Conservation (phyloP, 2,888 invertebrate genomes). For the Ommatoiulus sabulosus region DNA sequence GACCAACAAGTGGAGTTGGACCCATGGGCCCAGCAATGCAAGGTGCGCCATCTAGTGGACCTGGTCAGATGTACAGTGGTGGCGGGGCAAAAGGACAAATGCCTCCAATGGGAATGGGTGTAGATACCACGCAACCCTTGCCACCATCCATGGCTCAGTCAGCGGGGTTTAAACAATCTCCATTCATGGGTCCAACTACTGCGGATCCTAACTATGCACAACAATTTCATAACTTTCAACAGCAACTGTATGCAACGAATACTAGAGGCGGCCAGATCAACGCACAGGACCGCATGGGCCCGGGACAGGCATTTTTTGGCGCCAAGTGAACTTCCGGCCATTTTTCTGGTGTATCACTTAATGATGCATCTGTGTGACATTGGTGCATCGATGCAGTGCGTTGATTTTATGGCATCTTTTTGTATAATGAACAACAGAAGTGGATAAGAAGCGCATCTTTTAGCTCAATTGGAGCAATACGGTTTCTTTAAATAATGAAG, state of each 20-base stretch:
- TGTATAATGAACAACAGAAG: conserved; percentile 39
- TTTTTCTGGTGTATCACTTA: conserved; percentile 15
- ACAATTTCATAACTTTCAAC: conserved; percentile 96
- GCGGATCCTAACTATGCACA: conserved; percentile 93
- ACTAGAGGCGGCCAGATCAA: conserved; percentile 71
- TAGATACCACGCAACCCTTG: conserved; percentile 62
- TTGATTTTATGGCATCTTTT: conserved; percentile 4
- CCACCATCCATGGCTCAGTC: conserved; percentile 62
- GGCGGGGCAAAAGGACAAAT: conserved; percentile 58
- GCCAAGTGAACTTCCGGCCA: conserved; percentile 62
- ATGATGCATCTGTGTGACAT: neutral
- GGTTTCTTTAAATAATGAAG: conserved; percentile 51
- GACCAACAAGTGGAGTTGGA: conserved; percentile 64
- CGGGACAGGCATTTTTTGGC: conserved; percentile 64
- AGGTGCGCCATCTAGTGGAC: conserved; percentile 72
- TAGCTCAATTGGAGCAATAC: conserved; percentile 54
- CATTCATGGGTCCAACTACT: conserved; percentile 84
- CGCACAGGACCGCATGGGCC: conserved; percentile 56
- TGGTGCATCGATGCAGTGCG: conserved; percentile 21
- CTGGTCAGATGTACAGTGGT: conserved; percentile 66
- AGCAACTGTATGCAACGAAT: conserved; percentile 90
- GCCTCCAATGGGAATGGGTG: conserved; percentile 60
- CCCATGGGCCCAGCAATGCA: conserved; percentile 71
- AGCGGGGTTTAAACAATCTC: conserved; percentile 75
- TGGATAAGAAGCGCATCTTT: conserved; percentile 47